Conservation (phyloP, 2,797 vertebrate species). For the Tamandua tetradactyla region DNA sequence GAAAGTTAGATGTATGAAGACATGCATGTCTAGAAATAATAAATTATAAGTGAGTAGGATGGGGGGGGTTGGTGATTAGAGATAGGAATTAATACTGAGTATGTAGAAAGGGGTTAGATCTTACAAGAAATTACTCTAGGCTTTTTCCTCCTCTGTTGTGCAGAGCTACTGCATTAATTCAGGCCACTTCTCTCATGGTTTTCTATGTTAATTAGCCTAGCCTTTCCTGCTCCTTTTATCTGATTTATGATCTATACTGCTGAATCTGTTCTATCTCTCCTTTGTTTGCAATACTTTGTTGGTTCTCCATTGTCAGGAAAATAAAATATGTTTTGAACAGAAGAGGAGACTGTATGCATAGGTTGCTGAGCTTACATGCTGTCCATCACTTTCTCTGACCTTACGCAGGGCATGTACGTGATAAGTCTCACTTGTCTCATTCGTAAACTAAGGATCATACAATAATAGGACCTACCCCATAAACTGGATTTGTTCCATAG, state of each 20-base stretch:
- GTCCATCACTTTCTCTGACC: background rate
- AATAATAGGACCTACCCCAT: background rate
- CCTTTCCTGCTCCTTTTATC: background rate
- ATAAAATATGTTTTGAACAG: too few relatives aligned
- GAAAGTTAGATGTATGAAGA: background rate
- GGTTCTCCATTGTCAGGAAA: background rate
- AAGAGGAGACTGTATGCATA: background rate
- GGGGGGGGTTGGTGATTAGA: background rate
- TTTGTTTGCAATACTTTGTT: background rate
- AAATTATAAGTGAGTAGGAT: background rate
- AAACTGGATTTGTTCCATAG: background rate
- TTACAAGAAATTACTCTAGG: background rate
- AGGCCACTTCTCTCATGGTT: background rate
- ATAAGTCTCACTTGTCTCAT: background rate
- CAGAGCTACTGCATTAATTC: background rate
- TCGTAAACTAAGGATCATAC: background rate
- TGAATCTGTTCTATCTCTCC: slow-evolving; percentile 8
- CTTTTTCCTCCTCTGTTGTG: background rate
- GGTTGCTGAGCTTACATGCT: background rate
- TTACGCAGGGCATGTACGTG: background rate
- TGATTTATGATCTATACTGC: background rate
- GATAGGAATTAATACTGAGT: background rate
- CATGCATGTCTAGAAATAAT: background rate
- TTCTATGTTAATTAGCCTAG: background rate
- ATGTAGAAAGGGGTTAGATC: background rate